Base-by-base conservation (phyloP, 2,113 vertebrate genomes). In the Oriolus oriolus region DNA sequence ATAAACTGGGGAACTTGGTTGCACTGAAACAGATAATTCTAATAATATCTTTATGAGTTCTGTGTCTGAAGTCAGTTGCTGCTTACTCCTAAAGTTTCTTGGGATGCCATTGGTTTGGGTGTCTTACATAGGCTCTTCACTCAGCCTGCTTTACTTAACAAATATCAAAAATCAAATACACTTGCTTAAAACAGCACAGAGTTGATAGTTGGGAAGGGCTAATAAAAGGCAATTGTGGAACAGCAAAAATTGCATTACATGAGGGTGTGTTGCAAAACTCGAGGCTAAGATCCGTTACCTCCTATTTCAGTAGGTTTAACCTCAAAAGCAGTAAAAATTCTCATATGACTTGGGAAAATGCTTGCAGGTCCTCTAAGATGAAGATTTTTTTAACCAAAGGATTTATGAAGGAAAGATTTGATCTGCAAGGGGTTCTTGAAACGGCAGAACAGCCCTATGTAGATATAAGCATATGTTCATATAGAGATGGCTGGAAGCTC, bases 341-440 rank as follows among this genome's bases (percentile, higher is more conserved):
- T 74, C 33, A 50, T 14, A 42, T 77, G 8, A 50, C 63, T 59
- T 86, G 71, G 10, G 33, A 96, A 53, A 50, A 44, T 70, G 30
- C 17, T 86, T 87, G 22, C 54, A 88, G 45, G n/a, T 87, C 41
- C n/a, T 69, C 44, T 84, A 90, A 68, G 9, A 41, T 75, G 30
- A 94, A 91, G 64, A 60, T 63, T 84, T 60, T 80, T 96, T 96
- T 86, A 96, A 87, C 28, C 19, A 59, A 86, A 66, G 19, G 47
- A 56, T 73, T 69, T 70, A 31, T 70, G 54, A 80, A 80, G 53
- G 82, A 73, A 63, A 2, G 12, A 41, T 85, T 50, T 90, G 50
- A 27, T 30, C 27, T 93, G n/a, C 27, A 83, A 63, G 35, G 61
- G 16, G 16, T 77, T 73, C 42, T 83, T 80, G 27, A 94, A 59